Evolutionary conservation across 2,888 invertebrate genomes (phyloP).

Genomic region (Macrosiphum euphorbiae): DNA sequence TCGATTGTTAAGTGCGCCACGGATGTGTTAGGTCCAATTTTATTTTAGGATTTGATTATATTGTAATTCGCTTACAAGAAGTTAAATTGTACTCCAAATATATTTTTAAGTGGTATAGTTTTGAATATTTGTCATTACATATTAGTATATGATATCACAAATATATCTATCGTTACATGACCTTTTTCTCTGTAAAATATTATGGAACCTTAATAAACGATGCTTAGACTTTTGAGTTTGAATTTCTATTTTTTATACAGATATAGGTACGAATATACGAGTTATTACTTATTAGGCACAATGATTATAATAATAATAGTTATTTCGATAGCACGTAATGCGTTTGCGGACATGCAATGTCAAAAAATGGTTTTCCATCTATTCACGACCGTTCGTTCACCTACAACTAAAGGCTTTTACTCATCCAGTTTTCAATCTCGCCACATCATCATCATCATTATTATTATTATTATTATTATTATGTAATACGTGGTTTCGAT

Average conservation of each 20-base stretch:
- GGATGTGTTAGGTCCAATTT: not conserved
- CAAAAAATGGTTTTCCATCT: not conserved
- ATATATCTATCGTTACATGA: not conserved
- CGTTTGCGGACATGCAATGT: not conserved
- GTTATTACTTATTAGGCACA: not conserved
- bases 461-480: not conserved
- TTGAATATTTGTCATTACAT: not conserved
- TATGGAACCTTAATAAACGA: not conserved
- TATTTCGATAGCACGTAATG: not conserved
- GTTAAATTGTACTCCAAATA: not conserved
- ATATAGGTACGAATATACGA: not conserved
- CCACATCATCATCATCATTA: not conserved
- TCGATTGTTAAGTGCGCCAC: not conserved
- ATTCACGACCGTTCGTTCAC: not conserved
- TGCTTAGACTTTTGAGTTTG: not conserved
- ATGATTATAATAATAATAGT: not conserved
- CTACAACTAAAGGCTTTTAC: not conserved
- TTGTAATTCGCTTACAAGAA: not conserved
- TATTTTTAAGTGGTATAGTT: not conserved
- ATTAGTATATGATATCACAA: not conserved
- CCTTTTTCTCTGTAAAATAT: not conserved
- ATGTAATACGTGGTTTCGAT: constrained; percentile 16
- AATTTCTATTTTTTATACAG: not conserved
- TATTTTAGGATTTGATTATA: not conserved
- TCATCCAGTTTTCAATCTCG: not conserved